A percentile compares a stretch with the other conserved stretches of the same genome.
Evolutionary conservation across 2,888 invertebrate genomes (phyloP).

Genomic region (Brachyptera putata): DNA sequence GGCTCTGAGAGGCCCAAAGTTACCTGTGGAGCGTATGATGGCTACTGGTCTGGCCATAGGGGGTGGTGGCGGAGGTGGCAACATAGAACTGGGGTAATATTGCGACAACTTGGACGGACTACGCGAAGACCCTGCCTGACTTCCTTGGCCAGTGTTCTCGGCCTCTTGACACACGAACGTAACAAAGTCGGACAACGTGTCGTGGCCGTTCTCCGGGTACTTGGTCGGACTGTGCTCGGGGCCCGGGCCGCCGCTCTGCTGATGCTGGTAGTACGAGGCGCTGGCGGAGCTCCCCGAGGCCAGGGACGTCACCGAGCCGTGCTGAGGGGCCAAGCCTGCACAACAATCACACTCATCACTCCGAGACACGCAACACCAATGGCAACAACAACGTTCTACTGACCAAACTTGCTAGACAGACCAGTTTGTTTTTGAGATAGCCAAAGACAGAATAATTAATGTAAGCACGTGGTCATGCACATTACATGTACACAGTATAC

Average conservation of each 20-base stretch:
- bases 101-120: conserved; percentile 70
- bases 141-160: conserved; percentile 67
- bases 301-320: conserved; percentile 49
- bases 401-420: too few relatives aligned
- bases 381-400: too few relatives aligned
- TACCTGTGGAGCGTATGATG: conserved; percentile 86
- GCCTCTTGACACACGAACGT: conserved; percentile 96
- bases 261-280: conserved; percentile 46
- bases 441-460: too few relatives aligned
- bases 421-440: too few relatives aligned
- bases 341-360: neutral
- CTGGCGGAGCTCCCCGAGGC: conserved; percentile 47
- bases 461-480: too few relatives aligned
- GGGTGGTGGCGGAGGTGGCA: conserved; percentile 91
- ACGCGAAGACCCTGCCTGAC: conserved; percentile 63
- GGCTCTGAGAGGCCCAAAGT: too few relatives aligned
- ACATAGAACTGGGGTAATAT: conserved; percentile 87
- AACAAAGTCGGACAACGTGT: conserved; percentile 92
- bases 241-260: conserved; percentile 43
- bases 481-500: too few relatives aligned
- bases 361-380: too few relatives aligned
- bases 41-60: conserved; percentile 96
- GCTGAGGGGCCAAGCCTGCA: conserved; percentile 49
- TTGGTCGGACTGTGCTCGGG: conserved; percentile 50
- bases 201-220: conserved; percentile 82